Evolutionary conservation across 2,113 vertebrate species (phyloP).

Genomic region (Phasianus colchicus): DNA sequence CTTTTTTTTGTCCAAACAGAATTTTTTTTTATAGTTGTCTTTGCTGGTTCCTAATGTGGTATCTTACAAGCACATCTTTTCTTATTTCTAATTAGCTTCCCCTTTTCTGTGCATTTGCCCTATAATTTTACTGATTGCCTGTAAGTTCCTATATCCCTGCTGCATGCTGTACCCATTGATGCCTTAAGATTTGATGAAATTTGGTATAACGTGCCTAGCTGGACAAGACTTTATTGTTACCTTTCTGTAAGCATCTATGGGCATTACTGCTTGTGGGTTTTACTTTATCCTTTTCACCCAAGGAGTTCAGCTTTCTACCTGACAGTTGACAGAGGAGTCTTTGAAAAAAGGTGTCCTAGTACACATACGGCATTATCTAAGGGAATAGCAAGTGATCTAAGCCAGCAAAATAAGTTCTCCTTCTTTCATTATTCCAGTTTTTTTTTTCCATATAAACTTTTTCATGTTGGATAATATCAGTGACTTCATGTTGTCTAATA

Average conservation of each 20-base stretch:
- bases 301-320: not conserved
- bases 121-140: not conserved
- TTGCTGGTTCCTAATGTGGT: not conserved
- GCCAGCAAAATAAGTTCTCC: too few relatives aligned
- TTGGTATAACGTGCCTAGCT: not conserved
- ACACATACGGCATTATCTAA: too few relatives aligned
- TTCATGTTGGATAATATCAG: too few relatives aligned
- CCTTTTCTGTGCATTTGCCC: not conserved
- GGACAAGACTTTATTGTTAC: not conserved
- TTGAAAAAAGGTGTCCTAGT: too few relatives aligned
- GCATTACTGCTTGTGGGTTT: not conserved
- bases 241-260: not conserved
- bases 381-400: too few relatives aligned
- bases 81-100: not conserved
- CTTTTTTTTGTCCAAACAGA: not conserved
- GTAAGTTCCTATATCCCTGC: not conserved
- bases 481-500: too few relatives aligned
- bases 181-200: not conserved
- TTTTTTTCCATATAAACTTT: too few relatives aligned
- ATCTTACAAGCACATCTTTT: not conserved
- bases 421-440: too few relatives aligned
- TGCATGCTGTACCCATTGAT: not conserved
- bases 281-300: not conserved
- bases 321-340: not conserved
- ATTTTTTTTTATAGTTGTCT: not conserved